Evolutionary conservation across 1,140 invertebrate species (phyloP), one percentile per base, ranked within the genome.

Genomic region (Apis cerana): DNA sequence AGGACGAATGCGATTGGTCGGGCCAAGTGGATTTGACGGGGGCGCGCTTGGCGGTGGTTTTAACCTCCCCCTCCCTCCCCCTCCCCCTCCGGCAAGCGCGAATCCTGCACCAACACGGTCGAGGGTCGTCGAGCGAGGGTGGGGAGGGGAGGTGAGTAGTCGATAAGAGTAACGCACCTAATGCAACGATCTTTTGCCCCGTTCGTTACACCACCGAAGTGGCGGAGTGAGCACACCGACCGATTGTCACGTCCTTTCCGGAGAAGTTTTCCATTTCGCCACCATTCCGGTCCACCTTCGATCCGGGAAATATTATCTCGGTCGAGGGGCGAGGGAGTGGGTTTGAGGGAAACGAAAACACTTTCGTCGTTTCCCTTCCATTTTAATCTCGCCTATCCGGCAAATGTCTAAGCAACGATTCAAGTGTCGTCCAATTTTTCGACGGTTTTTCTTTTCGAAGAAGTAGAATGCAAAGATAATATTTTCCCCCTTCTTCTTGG

Each of bases 1-100:
- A 83, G 84, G 84, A 88, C 83, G 79, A 88, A 82, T 82, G 58
- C 78, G 79, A 87, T 85, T 88, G 78, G 83, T 85, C 83, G 75
- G 67, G 64, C 68, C 74, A 79, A 75, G 64, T 82, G 80, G 59
- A 75, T 88, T 70, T 75, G 77, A 74, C 62, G 81, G 79, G 77
- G 74, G 70, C 77, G 54, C 33, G 33, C 54, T 52, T 65, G 79
- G 17, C 43, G 80, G 54, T 68, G 72, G 71, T 43, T 72, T 82
- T 50, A 54, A 43, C 33, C 33, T 33, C 33, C 33, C 33, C 33
- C 33, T 4, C 2, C 33, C 4, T 3, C 33, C 2, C 4, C 33
- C 33, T 4, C 33, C 33, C 33, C 33, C 33, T 7, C 75, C 65
- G 43, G 23, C 75, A 43, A 43, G 50, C 68, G 62, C 59, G 59